Evolutionary conservation across 2,888 invertebrate species (phyloP).

Genomic region (Seladonia tumulorum): DNA sequence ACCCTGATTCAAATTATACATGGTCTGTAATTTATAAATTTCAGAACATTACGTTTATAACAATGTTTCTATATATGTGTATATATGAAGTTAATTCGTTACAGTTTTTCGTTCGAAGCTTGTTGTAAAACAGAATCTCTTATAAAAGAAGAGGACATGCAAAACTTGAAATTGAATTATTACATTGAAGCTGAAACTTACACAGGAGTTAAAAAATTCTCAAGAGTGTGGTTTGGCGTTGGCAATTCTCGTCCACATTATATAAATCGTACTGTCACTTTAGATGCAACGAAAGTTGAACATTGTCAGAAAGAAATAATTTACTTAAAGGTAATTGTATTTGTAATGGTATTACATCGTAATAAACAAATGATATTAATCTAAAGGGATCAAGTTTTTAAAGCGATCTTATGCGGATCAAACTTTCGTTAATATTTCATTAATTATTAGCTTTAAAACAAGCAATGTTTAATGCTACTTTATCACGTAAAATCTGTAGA

Average conservation of each 20-base stretch:
- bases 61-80: constrained; percentile 17
- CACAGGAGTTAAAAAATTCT: constrained; percentile 90
- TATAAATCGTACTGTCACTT: constrained; percentile 87
- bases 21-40: constrained; percentile 85
- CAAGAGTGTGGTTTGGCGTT: constrained; percentile 91
- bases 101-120: constrained; percentile 91
- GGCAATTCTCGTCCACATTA: constrained; percentile 86
- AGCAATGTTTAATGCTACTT: too few relatives aligned
- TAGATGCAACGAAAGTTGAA: constrained; percentile 86
- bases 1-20: constrained; percentile 89
- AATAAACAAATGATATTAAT: constrained; percentile 1
- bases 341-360: neutral
- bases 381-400: neutral
- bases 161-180: constrained; percentile 88
- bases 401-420: too few relatives aligned
- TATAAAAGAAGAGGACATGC: constrained; percentile 84
- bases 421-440: too few relatives aligned
- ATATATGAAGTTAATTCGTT: constrained; percentile 47
- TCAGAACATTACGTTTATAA: constrained; percentile 7
- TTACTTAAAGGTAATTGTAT: constrained; percentile 88
- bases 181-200: constrained; percentile 94
- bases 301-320: constrained; percentile 92
- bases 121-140: constrained; percentile 92
- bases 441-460: too few relatives aligned
- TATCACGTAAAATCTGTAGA: too few relatives aligned